Evolutionary conservation across 2,888 invertebrate species (phyloP).

Genomic region (Busseola fusca): DNA sequence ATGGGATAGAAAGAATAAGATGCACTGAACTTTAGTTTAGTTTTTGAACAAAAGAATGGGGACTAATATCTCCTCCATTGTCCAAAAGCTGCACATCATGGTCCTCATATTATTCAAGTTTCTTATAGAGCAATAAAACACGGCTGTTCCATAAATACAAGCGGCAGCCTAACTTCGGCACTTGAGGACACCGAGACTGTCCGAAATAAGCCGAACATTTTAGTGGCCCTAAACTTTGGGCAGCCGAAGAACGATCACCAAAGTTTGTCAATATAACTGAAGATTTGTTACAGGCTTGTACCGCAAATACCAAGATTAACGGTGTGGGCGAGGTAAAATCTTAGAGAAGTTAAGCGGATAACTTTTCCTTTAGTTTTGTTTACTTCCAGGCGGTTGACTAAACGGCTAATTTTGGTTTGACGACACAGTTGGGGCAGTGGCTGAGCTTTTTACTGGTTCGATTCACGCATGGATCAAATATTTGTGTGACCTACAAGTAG

Average conservation of each 20-base stretch:
- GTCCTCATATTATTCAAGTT: conserved; percentile 47
- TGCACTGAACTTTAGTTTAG: too few relatives aligned
- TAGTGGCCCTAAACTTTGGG: conserved; percentile 45
- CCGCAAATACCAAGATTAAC: conserved; percentile 24
- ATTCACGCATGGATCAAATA: too few relatives aligned
- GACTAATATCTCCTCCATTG: background rate
- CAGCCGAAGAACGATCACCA: conserved; percentile 45
- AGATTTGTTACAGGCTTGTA: conserved; percentile 45
- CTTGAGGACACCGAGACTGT: conserved; percentile 39
- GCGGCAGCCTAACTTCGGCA: conserved; percentile 53
- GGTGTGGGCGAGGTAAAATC: background rate
- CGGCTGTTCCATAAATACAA: conserved; percentile 53
- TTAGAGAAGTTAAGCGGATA: background rate
- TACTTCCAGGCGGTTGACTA: background rate
- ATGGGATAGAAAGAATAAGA: too few relatives aligned
- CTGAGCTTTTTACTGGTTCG: too few relatives aligned
- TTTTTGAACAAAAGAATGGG: too few relatives aligned
- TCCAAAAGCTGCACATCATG: conserved; percentile 22
- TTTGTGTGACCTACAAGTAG: too few relatives aligned
- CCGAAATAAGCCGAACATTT: conserved; percentile 41
- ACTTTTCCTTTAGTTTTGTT: background rate
- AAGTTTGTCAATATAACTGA: conserved; percentile 55
- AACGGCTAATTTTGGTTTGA: too few relatives aligned
- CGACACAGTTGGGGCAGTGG: too few relatives aligned
- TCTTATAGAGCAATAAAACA: conserved; percentile 44